phyloP scores from a whole-genome alignment of 2,888 invertebrate genomes.

The Agrilus cyanescens region DNA sequence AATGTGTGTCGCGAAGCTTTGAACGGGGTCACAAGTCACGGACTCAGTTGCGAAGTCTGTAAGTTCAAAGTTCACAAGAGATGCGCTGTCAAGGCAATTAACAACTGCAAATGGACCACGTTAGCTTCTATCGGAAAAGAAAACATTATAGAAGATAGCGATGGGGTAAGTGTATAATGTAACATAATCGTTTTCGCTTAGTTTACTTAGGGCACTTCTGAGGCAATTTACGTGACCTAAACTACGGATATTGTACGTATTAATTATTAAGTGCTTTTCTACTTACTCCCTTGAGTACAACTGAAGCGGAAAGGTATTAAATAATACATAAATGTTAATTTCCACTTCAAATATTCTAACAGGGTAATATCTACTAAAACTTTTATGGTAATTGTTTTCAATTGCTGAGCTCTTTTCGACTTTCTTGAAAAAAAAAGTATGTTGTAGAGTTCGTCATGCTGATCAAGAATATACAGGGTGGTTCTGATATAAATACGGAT shows the following conservation, averaged over 20 bases:
- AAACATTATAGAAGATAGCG: constrained; percentile 74
- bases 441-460: no score
- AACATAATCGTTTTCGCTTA: neutral
- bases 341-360: no score
- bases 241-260: neutral
- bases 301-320: no score
- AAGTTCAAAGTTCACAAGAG: constrained; percentile 95
- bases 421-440: no score
- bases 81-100: constrained; percentile 84
- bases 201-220: neutral
- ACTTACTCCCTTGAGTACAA: no score
- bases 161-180: constrained; percentile 54
- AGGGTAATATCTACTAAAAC: no score
- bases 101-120: constrained; percentile 97
- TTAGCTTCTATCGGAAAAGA: constrained; percentile 90
- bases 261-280: neutral
- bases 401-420: no score
- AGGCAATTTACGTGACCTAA: neutral
- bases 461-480: no score
- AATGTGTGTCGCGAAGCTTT: constrained; percentile 93
- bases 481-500: no score
- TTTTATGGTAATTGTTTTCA: no score
- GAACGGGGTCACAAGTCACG: constrained; percentile 86
- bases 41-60: constrained; percentile 93
- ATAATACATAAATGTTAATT: no score